These are phyloP conservation scores for Sinodicranocentrus sp. DNA, from an alignment of 2,888 invertebrate species.

Conservation along the genomic window DNA sequence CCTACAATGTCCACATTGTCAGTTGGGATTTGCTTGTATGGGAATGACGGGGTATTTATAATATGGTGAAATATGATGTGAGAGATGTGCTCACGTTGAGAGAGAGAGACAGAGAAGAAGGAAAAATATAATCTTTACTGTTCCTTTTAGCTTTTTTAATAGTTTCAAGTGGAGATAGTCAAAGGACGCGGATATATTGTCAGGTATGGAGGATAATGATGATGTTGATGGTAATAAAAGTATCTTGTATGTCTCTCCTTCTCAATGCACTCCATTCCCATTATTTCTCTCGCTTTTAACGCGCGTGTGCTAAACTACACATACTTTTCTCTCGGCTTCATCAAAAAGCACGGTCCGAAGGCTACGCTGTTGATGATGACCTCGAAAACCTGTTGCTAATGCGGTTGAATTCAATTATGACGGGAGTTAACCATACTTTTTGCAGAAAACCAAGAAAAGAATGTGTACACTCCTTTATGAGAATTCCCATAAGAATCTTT, in stretches of 20 bases:
- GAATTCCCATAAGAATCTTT: slow-evolving; percentile 54
- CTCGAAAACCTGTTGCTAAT: slow-evolving; percentile 68
- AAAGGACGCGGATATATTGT: slow-evolving; percentile 1
- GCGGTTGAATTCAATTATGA: slow-evolving; percentile 65
- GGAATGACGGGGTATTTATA: too few relatives aligned
- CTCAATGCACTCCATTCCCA: background rate
- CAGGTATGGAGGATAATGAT: slow-evolving; percentile 8
- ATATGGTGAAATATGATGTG: too few relatives aligned
- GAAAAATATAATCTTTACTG: too few relatives aligned
- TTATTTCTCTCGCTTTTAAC: background rate
- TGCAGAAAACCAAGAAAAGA: background rate
- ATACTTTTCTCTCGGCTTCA: slow-evolving; percentile 55
- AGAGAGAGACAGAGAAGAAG: too few relatives aligned
- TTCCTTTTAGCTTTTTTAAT: too few relatives aligned
- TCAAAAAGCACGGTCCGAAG: slow-evolving; percentile 56
- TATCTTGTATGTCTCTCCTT: slow-evolving; percentile 12
- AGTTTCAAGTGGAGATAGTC: background rate
- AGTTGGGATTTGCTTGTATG: too few relatives aligned
- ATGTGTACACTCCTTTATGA: slow-evolving; percentile 28
- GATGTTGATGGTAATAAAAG: slow-evolving; percentile 23
- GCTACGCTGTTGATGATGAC: slow-evolving; percentile 58
- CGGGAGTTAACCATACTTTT: slow-evolving; percentile 53
- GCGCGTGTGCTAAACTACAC: slow-evolving; percentile 5
- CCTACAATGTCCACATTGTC: too few relatives aligned
- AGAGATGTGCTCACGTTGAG: too few relatives aligned